A percentile compares a stretch with the other conserved stretches of the same genome.
phyloP scores from a whole-genome alignment of 2,888 invertebrate species.

The Amiota communis region DNA sequence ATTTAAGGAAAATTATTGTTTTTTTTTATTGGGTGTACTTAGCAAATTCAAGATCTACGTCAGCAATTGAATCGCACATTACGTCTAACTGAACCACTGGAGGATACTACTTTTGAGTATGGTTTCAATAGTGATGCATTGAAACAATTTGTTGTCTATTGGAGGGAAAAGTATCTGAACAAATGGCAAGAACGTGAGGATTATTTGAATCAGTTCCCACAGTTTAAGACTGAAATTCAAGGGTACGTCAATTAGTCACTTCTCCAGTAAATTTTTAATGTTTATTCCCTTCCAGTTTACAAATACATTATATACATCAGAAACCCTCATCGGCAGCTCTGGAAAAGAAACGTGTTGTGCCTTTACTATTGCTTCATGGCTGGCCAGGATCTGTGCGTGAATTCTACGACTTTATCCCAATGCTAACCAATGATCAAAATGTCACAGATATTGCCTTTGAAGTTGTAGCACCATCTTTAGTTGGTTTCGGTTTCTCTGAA shows the following conservation, averaged over 20 bases:
- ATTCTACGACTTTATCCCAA: conserved; percentile 83
- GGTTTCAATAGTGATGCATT: conserved; percentile 85
- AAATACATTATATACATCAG: conserved; percentile 83
- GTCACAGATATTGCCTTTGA: conserved; percentile 79
- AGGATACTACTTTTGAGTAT: conserved; percentile 82
- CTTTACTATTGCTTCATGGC: conserved; percentile 85
- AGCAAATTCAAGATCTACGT: conserved; percentile 77
- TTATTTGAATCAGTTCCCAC: conserved; percentile 81
- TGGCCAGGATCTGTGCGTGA: conserved; percentile 91
- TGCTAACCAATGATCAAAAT: conserved; percentile 75
- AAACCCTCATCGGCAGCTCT: conserved; percentile 73
- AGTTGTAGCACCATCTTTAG: conserved; percentile 80
- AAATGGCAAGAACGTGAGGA: conserved; percentile 79
- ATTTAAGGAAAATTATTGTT: not conserved
- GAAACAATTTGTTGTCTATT: conserved; percentile 81
- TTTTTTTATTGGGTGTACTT: not conserved
- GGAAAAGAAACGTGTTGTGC: conserved; percentile 74
- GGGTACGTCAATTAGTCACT: conserved; percentile 65
- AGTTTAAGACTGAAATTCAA: conserved; percentile 84
- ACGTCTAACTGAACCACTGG: conserved; percentile 76
- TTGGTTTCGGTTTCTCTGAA: conserved; percentile 82
- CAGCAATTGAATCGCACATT: conserved; percentile 75
- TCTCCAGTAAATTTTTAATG: not conserved
- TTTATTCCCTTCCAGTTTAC: conserved; percentile 51
- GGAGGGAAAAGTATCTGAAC: conserved; percentile 83